Evolutionary conservation across 2,888 invertebrate genomes (phyloP), one percentile per base, ranked within the genome.

Genomic region (Cheilosia pagana): DNA sequence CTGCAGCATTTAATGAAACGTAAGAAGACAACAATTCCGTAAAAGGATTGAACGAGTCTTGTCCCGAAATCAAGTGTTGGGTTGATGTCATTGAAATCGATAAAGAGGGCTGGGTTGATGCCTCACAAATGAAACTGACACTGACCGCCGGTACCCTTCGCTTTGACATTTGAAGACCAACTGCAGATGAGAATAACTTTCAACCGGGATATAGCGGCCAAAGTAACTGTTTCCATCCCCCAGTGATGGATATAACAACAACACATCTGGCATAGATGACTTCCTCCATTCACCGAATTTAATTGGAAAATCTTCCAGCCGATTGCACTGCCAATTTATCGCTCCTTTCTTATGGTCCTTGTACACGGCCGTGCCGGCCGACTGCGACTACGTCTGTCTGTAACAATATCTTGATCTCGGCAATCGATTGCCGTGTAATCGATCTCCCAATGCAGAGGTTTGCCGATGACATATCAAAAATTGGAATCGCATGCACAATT

Each of bases 381-480:
- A 23, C 23, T 50, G 23, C 23, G 10, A 25, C 50, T 21, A n/a
- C n/a, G 48, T 19, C 50, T 21, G 45, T n/a, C n/a, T n/a, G 25
- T 25, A 31, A 31, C 31, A 23, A 35, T 10, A 39, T 28, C 50
- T 50, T 21, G 50, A 85, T 85, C 79, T 75, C 63, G 41, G 21
- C 75, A 72, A 78, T 81, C 70, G 59, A 85, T 75, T 71, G 65
- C 48, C 10, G 10, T 28, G 39, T 81, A 81, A 86, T 86, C 86
- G 86, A 86, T 86, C 86, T 86, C 81, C 53, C 63, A 39, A n/a
- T 55, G 57, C 59, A 50, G 45, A 86, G 45, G 67, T 63, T 77
- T 86, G 86, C 62, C 76, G 53, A 68, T 86, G 86, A 86, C 86
- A 86, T 77, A 86, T 86, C 86, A 77, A 77, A 83, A 86, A 81